Conservation (phyloP, 2,797 vertebrate species). For the Apodemus agrarius region DNA sequence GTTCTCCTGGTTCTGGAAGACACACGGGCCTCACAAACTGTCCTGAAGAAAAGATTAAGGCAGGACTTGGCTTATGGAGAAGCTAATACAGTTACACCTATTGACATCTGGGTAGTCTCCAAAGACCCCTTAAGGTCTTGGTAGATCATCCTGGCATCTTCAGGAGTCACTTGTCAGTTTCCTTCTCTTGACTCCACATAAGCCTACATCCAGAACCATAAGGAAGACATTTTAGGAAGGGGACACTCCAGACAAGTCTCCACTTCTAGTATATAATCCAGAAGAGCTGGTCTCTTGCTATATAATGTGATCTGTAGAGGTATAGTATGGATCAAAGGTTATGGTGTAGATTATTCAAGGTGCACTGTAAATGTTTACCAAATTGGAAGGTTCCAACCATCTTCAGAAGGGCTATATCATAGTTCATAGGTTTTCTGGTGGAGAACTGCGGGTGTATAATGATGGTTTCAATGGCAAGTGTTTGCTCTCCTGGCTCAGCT, state of each 20-base stretch:
- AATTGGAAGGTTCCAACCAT: constrained; percentile 88
- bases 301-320: background rate
- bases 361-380: constrained; percentile 84
- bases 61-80: background rate
- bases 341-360: background rate
- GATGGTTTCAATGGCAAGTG: constrained; percentile 85
- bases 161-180: background rate
- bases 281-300: background rate
- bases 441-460: constrained; percentile 91
- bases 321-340: background rate
- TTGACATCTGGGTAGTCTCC: background rate
- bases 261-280: background rate
- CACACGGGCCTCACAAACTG: constrained; percentile 89
- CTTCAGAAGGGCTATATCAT: constrained; percentile 92
- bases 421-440: constrained; percentile 89
- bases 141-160: background rate
- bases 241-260: background rate
- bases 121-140: background rate
- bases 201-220: background rate
- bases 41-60: constrained; percentile 82
- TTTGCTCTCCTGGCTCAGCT: constrained; percentile 88
- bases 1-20: constrained; percentile 90
- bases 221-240: background rate
- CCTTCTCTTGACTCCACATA: background rate
- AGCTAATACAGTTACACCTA: background rate